phyloP scores from a whole-genome alignment of 2,888 invertebrate species.

The Shargacucullia verbasci region DNA sequence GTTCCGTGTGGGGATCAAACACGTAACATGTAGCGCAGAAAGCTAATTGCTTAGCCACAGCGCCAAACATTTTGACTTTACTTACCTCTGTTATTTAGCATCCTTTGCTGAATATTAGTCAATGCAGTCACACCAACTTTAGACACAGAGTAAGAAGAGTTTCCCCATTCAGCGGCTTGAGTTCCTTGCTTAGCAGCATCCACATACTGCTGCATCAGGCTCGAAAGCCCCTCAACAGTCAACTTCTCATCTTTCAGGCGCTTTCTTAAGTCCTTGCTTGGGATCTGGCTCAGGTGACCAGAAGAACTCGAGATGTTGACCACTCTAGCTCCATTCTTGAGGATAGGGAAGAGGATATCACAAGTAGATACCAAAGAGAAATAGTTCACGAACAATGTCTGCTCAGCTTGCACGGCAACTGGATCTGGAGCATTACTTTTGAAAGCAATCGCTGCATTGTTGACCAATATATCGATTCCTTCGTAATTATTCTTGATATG shows the following conservation, averaged over 20 bases:
- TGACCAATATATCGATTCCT: slow-evolving; percentile 92
- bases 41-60: too few species aligned
- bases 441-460: slow-evolving; percentile 93
- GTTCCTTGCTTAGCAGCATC: slow-evolving; percentile 84
- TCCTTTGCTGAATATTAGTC: slow-evolving; percentile 91
- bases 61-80: neutral
- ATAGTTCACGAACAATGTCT: slow-evolving; percentile 92
- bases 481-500: slow-evolving; percentile 90
- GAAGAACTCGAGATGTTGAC: slow-evolving; percentile 92
- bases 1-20: too few species aligned
- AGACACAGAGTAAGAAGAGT: slow-evolving; percentile 91
- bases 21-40: too few species aligned
- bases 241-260: slow-evolving; percentile 87
- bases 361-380: slow-evolving; percentile 91
- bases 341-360: slow-evolving; percentile 91
- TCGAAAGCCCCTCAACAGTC: slow-evolving; percentile 88
- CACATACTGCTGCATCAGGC: slow-evolving; percentile 91
- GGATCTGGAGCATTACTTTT: slow-evolving; percentile 90
- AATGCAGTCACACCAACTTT: slow-evolving; percentile 93
- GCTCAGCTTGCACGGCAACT: slow-evolving; percentile 91
- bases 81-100: slow-evolving; percentile 72
- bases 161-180: slow-evolving; percentile 86
- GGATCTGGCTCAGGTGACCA: slow-evolving; percentile 90
- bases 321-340: slow-evolving; percentile 91
- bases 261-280: slow-evolving; percentile 83